Percentiles rank a stretch among this genome's conserved stretches.
phyloP scores from a whole-genome alignment of 2,113 vertebrate genomes.

The Macheiramphus alcinus region DNA sequence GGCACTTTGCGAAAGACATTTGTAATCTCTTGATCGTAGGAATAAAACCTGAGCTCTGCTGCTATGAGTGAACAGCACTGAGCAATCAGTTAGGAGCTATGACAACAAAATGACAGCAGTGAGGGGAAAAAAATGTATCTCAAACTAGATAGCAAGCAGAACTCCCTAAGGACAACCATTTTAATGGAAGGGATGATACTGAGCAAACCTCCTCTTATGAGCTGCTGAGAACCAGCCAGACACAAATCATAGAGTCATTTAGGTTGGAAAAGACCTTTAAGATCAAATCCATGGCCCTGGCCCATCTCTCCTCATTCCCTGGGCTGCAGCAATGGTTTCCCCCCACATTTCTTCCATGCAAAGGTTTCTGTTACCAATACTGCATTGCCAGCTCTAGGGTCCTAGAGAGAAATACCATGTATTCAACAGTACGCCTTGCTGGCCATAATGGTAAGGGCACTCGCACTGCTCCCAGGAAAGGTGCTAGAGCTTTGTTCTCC shows the following conservation, averaged over 20 bases:
- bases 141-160: background rate
- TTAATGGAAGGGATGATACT: background rate
- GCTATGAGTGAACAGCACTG: background rate
- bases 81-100: background rate
- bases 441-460: background rate
- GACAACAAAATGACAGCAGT: background rate
- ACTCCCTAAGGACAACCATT: background rate
- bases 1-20: background rate
- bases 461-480: background rate
- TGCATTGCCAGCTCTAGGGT: background rate
- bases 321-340: background rate
- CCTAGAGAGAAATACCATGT: background rate
- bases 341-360: background rate
- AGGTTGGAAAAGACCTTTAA: background rate
- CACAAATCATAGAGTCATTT: background rate
- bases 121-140: background rate
- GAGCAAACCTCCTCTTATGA: background rate
- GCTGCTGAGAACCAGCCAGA: background rate
- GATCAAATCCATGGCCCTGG: background rate
- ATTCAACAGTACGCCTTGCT: accelerated
- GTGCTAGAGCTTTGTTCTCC: background rate
- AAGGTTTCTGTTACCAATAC: background rate
- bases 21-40: background rate
- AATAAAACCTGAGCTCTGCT: background rate
- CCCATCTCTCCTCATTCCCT: background rate